phyloP scores from a whole-genome alignment of 2,888 invertebrate species.

The Xanthorhoe designata region DNA sequence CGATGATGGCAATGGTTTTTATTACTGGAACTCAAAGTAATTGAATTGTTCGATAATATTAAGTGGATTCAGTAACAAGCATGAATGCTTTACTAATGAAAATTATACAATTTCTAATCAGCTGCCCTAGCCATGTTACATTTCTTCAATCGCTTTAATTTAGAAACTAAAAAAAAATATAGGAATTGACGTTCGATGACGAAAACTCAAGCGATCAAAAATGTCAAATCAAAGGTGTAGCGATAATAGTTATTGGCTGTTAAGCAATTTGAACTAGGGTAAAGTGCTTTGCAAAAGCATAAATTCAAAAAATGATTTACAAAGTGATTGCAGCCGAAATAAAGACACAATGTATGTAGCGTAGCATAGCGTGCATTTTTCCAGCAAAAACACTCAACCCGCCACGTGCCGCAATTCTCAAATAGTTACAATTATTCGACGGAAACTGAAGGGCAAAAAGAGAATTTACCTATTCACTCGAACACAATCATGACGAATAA shows the following conservation, averaged over 20 bases:
- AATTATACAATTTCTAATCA: too few relatives aligned
- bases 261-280: background rate
- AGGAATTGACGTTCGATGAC: too few relatives aligned
- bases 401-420: slow-evolving; percentile 75
- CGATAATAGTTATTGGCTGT: too few relatives aligned
- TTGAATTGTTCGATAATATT: slow-evolving; percentile 46
- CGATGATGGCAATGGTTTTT: slow-evolving; percentile 48
- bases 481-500: slow-evolving; percentile 71
- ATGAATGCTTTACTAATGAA: slow-evolving; percentile 4
- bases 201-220: too few relatives aligned
- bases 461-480: slow-evolving; percentile 73
- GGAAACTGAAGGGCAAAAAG: slow-evolving; percentile 66
- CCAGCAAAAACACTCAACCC: slow-evolving; percentile 69
- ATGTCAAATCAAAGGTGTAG: too few relatives aligned
- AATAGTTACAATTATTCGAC: slow-evolving; percentile 68
- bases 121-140: too few relatives aligned
- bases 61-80: slow-evolving; percentile 27
- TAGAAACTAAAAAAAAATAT: too few relatives aligned
- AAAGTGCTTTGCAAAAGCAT: background rate
- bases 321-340: slow-evolving; percentile 9
- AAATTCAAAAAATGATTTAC: background rate
- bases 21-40: slow-evolving; percentile 45
- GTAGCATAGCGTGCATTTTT: slow-evolving; percentile 28
- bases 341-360: slow-evolving; percentile 8
- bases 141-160: too few relatives aligned